A percentile compares a stretch with the other conserved stretches of the same genome.
Evolutionary conservation across 1,140 invertebrate genomes (phyloP).

Genomic region (Cotesia glomerata): DNA sequence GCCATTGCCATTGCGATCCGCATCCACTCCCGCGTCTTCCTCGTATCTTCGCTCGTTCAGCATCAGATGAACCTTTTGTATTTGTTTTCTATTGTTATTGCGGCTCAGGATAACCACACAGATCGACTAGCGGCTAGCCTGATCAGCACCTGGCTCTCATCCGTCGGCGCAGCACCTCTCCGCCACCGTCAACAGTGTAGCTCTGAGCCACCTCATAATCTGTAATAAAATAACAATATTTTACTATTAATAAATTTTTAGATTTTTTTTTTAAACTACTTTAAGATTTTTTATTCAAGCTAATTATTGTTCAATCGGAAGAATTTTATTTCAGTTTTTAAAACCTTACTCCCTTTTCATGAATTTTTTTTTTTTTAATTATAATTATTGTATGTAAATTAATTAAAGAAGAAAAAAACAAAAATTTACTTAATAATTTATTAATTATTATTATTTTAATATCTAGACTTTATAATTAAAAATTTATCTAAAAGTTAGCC

Average conservation of each 20-base stretch:
- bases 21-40: constrained; percentile 49
- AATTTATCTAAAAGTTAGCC: no score
- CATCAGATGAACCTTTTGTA: constrained; percentile 49
- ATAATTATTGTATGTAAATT: no score
- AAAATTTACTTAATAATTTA: no score
- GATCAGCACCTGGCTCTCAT: constrained; percentile 28
- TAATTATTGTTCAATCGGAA: no score
- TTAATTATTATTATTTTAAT: no score
- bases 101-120: constrained; percentile 13
- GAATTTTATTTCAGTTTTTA: no score
- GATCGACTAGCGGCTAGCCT: constrained; percentile 17
- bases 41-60: constrained; percentile 57
- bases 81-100: background rate
- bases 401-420: no score
- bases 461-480: no score
- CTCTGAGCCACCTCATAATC: constrained; percentile 38
- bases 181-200: constrained; percentile 37
- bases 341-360: no score
- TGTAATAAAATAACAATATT: constrained; percentile 6
- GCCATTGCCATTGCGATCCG: constrained; percentile 53
- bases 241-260: background rate
- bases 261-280: no score
- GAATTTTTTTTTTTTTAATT: no score
- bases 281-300: no score
- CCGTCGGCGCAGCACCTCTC: constrained; percentile 36